Evolutionary conservation across 2,888 invertebrate species (phyloP), one percentile per base, ranked within the genome.

Genomic region (Aphidius colemani): DNA sequence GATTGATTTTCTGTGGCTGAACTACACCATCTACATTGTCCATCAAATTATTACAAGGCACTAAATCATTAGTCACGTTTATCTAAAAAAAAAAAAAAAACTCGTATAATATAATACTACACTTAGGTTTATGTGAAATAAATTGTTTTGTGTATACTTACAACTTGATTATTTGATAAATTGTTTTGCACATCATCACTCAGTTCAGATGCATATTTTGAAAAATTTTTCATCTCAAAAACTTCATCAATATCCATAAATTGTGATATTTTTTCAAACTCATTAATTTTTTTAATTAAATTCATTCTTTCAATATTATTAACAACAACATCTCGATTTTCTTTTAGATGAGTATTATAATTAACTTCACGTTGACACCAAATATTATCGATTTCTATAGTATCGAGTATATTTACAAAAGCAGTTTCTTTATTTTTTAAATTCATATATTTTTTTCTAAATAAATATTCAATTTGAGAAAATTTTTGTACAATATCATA

Each of bases 401-500:
- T n/a, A n/a, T n/a, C n/a, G n/a, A 75, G 53, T 0, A 72, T 74
- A 46, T 74, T 71, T 10, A 69, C 69, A 58, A 75, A 74, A 0
- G 73, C 73, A 10, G 67, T 51, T 56, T 74, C 73, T 7, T 72
- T 69, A 3, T 71, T 64, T 64, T 74, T 73, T 48, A 75, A 59
- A 46, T 73, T 70, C 6, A 67, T 63, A 39, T 73, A 67, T 56
- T 72, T 71, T 8, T 70, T 67, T 9, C 70, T 67, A 13, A 73
- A 53, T 8, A 61, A 57, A 13, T 39, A 66, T 49, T 73, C 72
- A 2, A 69, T 69, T 7, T 58, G 30, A 4, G 57, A 63, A 10
- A 73, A 56, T 18, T 69, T 61, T 10, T 59, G 59, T 10, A 73
- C 69, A 57, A 66, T 67, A 69, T 87, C 86, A 63, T 85, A 82